Base-by-base conservation (phyloP, 2,888 invertebrate species). In the Amorpha juglandis region DNA sequence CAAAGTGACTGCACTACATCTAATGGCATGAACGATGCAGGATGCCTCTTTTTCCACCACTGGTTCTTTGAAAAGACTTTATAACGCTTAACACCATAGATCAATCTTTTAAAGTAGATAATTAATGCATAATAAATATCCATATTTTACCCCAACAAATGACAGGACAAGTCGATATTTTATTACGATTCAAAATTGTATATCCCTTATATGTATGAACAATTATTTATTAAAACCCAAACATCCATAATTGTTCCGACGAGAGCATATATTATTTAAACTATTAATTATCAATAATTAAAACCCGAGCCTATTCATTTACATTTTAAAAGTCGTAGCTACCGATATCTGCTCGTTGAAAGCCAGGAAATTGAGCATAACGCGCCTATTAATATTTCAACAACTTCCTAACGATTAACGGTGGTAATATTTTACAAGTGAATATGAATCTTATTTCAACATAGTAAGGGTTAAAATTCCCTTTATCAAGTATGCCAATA, bases 351-450 rank as follows among this genome's bases (percentile, higher is more conserved):
- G 82, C 83, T 84, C 84, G 87, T 86, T 87, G 88, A 89, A 88
- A 89, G 88, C 87, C 89, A 89, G 91, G 91, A 92, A 91, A 91
- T 91, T 92, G 91, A 87, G 90, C 91, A 90, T 90, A 90, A 90
- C 89, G 86, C 80, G 78, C 80, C 85, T 84, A 88, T 92, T 90
- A 91, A 91, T 91, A 91, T 91, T 92, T 91, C 86, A 91, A 88
- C 87, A 86, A 88, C 88, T 88, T 88, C 88, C 88, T 86, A 85
- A 75, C 86, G 87, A 88, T 90, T 89, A 88, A 83, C 83, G 75
- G 74, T 70, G 75, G 72, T 70, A 67, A 16, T 73, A 69, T 70
- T 66, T 51, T 53, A 67, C 67, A 65, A 63, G 62, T 68, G 38
- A 82, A 71, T 70, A 68, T 71, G 48, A 33, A 69, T 75, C 71